These are phyloP conservation scores for Euplagia quadripunctaria DNA, from an alignment of 2,888 invertebrate genomes.

Conservation along the genomic window DNA sequence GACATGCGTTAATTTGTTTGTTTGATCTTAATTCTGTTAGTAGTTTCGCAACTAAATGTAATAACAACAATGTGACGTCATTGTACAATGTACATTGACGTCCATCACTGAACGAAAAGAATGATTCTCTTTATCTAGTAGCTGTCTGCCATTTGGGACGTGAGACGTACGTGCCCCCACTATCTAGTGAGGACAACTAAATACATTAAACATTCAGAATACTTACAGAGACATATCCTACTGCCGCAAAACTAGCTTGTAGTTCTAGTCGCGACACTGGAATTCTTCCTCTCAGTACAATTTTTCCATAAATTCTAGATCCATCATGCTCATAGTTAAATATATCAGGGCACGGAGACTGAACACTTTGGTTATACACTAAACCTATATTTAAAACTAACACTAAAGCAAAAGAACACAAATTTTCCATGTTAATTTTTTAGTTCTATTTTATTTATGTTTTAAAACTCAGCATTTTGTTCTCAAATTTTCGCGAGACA, in stretches of 20 bases:
- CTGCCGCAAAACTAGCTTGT: slow-evolving; percentile 69
- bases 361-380: slow-evolving; percentile 60
- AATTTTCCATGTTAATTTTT: slow-evolving; percentile 41
- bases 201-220: slow-evolving; percentile 1
- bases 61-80: background rate
- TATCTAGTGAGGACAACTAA: background rate
- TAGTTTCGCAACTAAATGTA: background rate
- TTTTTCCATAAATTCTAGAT: slow-evolving; percentile 62
- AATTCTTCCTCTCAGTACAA: slow-evolving; percentile 61
- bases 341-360: slow-evolving; percentile 72
- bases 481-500: slow-evolving; percentile 40
- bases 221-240: slow-evolving; percentile 65
- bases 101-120: background rate
- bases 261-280: slow-evolving; percentile 59
- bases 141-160: background rate
- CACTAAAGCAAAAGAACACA: slow-evolving; percentile 53
- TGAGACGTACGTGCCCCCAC: too few species aligned
- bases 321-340: slow-evolving; percentile 71
- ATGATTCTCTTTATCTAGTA: background rate
- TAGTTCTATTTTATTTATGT: slow-evolving; percentile 22
- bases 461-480: slow-evolving; percentile 39
- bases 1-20: too few species aligned
- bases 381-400: slow-evolving; percentile 54
- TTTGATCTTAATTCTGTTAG: background rate
- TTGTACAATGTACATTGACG: background rate